phyloP scores from a whole-genome alignment of 2,888 invertebrate species.

The Bursaphelenchus okinawaensis region DNA sequence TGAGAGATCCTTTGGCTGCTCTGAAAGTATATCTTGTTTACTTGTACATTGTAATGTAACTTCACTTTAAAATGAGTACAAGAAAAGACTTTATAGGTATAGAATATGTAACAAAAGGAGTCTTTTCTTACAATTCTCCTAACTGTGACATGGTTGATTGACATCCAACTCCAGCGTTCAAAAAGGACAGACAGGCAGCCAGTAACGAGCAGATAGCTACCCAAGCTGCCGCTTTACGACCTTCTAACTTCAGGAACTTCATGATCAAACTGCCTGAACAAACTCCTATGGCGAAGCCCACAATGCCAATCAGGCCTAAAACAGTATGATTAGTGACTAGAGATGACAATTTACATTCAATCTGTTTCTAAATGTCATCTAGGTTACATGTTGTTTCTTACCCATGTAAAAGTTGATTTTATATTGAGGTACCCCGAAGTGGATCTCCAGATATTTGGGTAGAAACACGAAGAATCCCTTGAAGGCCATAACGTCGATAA shows the following conservation, averaged over 20 bases:
- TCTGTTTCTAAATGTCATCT: no score
- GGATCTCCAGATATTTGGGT: slow-evolving; percentile 56
- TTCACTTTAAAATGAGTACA: no score
- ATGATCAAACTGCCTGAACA: slow-evolving; percentile 27
- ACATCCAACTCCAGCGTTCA: slow-evolving; percentile 53
- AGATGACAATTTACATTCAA: no score
- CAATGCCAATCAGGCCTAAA: background rate
- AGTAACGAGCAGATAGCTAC: slow-evolving; percentile 45
- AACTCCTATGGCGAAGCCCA: slow-evolving; percentile 31
- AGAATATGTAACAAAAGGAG: background rate
- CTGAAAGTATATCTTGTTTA: slow-evolving; percentile 19
- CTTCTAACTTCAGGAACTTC: slow-evolving; percentile 30
- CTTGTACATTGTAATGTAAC: slow-evolving; percentile 12
- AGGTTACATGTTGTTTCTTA: slow-evolving; percentile 1
- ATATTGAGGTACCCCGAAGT: slow-evolving; percentile 56
- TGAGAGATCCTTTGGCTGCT: slow-evolving; percentile 17
- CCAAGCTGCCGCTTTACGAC: slow-evolving; percentile 45
- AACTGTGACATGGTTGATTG: slow-evolving; percentile 47
- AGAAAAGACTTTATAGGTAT: background rate
- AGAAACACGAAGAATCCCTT: slow-evolving; percentile 57
- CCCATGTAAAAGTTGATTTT: slow-evolving; percentile 51
- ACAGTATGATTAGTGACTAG: background rate
- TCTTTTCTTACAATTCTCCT: slow-evolving; percentile 29
- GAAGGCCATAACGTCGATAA: slow-evolving; percentile 57
- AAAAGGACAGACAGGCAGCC: slow-evolving; percentile 46